Evolutionary conservation across 2,797 vertebrate species (phyloP).

Genomic region (Karalla daura): DNA sequence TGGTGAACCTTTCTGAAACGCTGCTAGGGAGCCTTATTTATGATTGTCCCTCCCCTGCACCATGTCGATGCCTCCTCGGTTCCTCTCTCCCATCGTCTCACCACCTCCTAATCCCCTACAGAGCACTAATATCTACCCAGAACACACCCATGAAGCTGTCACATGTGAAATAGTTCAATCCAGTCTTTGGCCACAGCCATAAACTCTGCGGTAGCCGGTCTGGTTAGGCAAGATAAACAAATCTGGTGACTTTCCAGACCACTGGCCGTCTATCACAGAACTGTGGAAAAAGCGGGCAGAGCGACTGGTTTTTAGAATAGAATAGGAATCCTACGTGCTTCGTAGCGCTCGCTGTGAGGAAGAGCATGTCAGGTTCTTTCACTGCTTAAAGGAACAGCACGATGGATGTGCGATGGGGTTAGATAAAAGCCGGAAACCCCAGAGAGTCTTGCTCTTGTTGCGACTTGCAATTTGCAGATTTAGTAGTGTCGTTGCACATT

Average conservation of each 20-base stretch:
- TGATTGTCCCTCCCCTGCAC: not conserved
- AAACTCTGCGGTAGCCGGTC: slow-evolving; percentile 48
- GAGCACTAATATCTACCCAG: slow-evolving; percentile 22
- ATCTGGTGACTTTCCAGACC: slow-evolving; percentile 50
- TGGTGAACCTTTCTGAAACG: not conserved
- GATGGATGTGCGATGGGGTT: too few species aligned
- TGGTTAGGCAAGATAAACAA: slow-evolving; percentile 70
- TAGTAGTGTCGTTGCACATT: not conserved
- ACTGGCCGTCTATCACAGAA: slow-evolving; percentile 18
- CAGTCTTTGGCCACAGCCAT: slow-evolving; percentile 17
- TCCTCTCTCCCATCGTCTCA: not conserved
- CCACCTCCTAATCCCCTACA: not conserved
- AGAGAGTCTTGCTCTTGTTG: not conserved
- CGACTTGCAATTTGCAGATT: not conserved
- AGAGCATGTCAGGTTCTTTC: not conserved
- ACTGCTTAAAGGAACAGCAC: too few species aligned
- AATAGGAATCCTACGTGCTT: too few species aligned
- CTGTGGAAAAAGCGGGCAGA: not conserved
- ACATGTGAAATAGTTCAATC: slow-evolving; percentile 37
- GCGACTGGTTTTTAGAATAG: too few species aligned
- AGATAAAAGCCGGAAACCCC: too few species aligned
- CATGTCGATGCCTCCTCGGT: not conserved
- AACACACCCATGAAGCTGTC: slow-evolving; percentile 51
- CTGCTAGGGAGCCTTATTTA: not conserved
- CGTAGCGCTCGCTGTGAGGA: not conserved